phyloP scores from a whole-genome alignment of 1,140 invertebrate genomes.

The Bombus cullumanus region DNA sequence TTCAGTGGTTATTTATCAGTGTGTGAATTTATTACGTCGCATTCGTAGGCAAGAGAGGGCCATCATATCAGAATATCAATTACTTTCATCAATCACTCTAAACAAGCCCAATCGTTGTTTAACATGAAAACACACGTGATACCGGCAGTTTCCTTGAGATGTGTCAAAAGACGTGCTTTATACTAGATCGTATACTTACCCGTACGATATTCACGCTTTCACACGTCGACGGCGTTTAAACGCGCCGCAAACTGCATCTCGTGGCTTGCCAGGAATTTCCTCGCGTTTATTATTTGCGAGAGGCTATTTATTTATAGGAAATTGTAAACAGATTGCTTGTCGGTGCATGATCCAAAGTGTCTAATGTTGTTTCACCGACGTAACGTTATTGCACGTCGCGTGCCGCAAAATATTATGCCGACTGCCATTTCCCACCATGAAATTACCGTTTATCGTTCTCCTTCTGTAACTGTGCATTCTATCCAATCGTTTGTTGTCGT shows the following conservation, averaged over 20 bases:
- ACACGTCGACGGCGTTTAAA: background rate
- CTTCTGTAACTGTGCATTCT: background rate
- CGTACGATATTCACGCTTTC: background rate
- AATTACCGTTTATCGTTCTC: conserved; percentile 17
- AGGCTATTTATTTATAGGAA: conserved; percentile 44
- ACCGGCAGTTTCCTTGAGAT: background rate
- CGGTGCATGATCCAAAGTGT: conserved; percentile 15
- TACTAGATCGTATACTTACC: background rate
- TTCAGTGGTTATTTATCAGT: background rate
- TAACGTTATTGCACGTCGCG: conserved; percentile 25
- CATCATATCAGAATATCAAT: background rate
- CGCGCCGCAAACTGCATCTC: conserved; percentile 22
- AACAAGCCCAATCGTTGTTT: background rate
- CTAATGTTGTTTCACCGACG: background rate
- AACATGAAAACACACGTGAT: background rate
- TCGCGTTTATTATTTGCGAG: conserved; percentile 44
- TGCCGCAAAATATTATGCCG: conserved; percentile 17
- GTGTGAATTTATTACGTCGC: background rate
- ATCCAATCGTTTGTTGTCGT: background rate
- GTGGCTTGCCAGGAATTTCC: conserved; percentile 3
- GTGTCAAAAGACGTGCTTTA: background rate
- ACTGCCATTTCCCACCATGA: background rate
- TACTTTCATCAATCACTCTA: background rate
- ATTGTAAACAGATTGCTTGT: background rate
- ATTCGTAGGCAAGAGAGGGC: background rate